Evolutionary conservation across 2,797 vertebrate species (phyloP), one percentile per base, ranked within the genome.

Genomic region (Tragelaphus eurycerus): DNA sequence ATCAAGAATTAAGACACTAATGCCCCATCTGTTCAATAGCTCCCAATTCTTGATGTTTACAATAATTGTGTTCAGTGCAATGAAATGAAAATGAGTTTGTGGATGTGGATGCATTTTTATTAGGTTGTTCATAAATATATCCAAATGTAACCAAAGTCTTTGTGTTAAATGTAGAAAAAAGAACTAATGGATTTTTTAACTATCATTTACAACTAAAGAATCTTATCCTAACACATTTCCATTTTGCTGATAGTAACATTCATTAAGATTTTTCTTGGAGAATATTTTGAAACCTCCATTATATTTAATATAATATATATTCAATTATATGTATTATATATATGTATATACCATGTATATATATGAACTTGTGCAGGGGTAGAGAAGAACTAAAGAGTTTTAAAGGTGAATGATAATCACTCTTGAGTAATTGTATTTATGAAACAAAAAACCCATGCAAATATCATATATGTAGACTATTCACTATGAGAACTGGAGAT

Each of bases 1-100:
- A 99, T 98, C 95, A 98, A 98, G 99, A 98, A 99, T 99, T 99
- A 99, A 99, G 99, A 98, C 98, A 98, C 97, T 98, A 98, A 98
- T 98, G 98, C 98, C 99, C 97, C 99, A 99, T 99, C 99, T 99
- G 99, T 98, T 99, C 98, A 87, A 93, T 97, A 98, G 98, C 97
- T 98, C 97, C 98, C 97, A 95, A 92, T 96, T 98, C 91, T 97
- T 96, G 84, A 96, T 98, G 97, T 98, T 98, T 98, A 98, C 95
- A 98, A 97, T 97, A 94, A 93, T 86, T 97, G 86, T 89, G 71
- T 94, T 6, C 2, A 97, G 82, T 97, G 92, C 86, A 92, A 96
- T 96, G 79, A 97, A 98, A 97, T 78, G 48, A 93, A 98, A 98
- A 50, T 19, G 89, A 95, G 83, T 97, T 94, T 97, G 94, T 93